Base-by-base conservation (phyloP, 2,113 vertebrate species). In the Ivindomyrus marchei region DNA sequence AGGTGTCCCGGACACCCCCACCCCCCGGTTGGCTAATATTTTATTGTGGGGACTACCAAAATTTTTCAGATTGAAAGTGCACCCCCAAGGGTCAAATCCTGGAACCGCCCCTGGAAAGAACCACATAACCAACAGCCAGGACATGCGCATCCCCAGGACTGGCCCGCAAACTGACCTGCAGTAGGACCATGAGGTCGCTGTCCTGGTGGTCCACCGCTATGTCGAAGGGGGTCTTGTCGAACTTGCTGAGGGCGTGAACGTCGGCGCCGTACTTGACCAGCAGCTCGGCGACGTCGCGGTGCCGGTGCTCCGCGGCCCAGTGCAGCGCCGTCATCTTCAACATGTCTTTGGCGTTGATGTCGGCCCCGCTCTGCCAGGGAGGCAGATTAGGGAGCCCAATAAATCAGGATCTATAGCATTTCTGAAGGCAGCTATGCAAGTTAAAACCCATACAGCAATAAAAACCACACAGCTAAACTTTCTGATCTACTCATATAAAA, bases 321-420 rank as follows among this genome's bases (percentile, higher is more conserved):
- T 99, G 98, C 89, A 99, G 92, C 6, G 98, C 98, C 0, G 98
- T 99, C 98, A 99, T 98, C 94, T 99, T 97, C 94, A 99, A 92
- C 98, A 99, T 98, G 95, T 99, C 98, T 93, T 97, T 98, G 92
- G 98, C 98, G 1, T 99, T 98, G 27, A 99, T 97, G 90, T 98
- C 98, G 0, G 98, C 98, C 0, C 98, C 98, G 0, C 97, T 98
- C 98, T 99, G 94, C 31, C 66, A 62, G 50, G 19, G 31, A 10
- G 70, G 13, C 31, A 6, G 11, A 17, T 39, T 10, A 62, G 50
- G 19, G 31, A 10, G 70, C 31, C 36, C 70, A 39, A 19, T 80
- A 19, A 80, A 7, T 80, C 31, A 42, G 36, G 21, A 9, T 8
- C 21, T 3, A 62, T 17, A 15, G 70, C 11, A 31, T 13, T 39